Evolutionary conservation across 2,113 vertebrate genomes (phyloP).

Genomic region (Gnathonemus echidnorhynchus): DNA sequence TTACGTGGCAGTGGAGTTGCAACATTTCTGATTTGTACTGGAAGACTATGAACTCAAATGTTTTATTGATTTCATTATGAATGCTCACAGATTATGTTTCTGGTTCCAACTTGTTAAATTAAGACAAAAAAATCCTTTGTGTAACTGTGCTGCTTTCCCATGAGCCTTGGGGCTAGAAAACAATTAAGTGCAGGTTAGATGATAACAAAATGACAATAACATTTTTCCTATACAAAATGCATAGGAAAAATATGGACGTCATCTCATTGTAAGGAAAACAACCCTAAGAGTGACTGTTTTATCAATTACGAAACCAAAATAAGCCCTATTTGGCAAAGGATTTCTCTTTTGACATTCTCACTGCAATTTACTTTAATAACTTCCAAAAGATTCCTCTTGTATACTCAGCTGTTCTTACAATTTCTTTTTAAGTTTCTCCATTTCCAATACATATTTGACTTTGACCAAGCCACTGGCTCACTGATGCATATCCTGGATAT

Average conservation of each 20-base stretch:
- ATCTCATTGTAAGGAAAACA: background rate
- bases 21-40: background rate
- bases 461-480: conserved; percentile 53
- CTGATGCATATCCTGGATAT: conserved; percentile 59
- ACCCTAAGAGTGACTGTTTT: background rate
- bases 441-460: conserved; percentile 59
- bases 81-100: background rate
- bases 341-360: conserved; percentile 31
- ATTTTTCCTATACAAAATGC: background rate
- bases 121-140: background rate
- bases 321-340: background rate
- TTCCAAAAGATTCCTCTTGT: conserved; percentile 54
- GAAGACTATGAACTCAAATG: background rate
- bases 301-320: background rate
- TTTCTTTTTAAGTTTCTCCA: conserved; percentile 59
- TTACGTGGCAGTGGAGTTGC: background rate
- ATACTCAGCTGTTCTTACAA: conserved; percentile 66
- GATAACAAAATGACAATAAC: background rate
- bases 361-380: conserved; percentile 47
- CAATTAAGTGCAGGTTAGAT: background rate
- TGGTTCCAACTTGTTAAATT: background rate
- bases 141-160: background rate
- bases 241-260: background rate
- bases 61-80: background rate
- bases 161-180: background rate